phyloP scores from a whole-genome alignment of 2,113 vertebrate species.

The Cheirogaleus medius region DNA sequence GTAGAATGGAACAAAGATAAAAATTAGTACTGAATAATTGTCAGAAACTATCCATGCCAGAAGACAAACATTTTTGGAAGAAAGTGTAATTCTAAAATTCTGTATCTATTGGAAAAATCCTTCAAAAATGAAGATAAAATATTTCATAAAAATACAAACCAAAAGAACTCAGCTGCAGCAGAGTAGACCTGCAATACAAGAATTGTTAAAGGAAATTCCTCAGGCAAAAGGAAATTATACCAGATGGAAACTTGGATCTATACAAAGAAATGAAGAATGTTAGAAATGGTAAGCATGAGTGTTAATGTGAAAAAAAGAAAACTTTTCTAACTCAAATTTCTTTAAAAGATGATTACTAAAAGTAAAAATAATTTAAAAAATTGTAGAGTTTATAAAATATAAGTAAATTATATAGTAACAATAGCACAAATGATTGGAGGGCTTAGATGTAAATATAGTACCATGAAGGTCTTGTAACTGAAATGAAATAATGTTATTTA shows the following conservation, averaged over 20 bases:
- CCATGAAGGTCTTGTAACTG: neutral
- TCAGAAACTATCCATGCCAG: neutral
- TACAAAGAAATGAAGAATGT: conserved; percentile 32
- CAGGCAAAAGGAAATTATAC: conserved; percentile 38
- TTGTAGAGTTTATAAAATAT: neutral
- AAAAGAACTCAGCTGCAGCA: neutral
- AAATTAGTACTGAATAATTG: neutral
- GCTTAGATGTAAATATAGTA: neutral
- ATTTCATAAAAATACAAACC: neutral
- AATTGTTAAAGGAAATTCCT: conserved; percentile 38
- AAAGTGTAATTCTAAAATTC: neutral
- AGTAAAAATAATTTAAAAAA: conserved; percentile 30
- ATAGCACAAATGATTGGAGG: neutral
- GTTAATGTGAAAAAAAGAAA: neutral
- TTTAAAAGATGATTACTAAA: conserved; percentile 15
- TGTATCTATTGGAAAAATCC: neutral
- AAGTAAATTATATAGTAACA: neutral
- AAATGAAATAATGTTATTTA: neutral
- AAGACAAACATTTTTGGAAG: neutral
- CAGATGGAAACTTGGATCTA: conserved; percentile 54
- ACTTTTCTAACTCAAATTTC: neutral
- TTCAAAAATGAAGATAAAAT: neutral
- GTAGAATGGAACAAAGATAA: neutral
- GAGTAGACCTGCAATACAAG: neutral
- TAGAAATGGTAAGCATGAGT: conserved; percentile 25